These are phyloP conservation scores for Calcarius lapponicus DNA, from an alignment of 2,797 vertebrate genomes.

Conservation along the genomic window DNA sequence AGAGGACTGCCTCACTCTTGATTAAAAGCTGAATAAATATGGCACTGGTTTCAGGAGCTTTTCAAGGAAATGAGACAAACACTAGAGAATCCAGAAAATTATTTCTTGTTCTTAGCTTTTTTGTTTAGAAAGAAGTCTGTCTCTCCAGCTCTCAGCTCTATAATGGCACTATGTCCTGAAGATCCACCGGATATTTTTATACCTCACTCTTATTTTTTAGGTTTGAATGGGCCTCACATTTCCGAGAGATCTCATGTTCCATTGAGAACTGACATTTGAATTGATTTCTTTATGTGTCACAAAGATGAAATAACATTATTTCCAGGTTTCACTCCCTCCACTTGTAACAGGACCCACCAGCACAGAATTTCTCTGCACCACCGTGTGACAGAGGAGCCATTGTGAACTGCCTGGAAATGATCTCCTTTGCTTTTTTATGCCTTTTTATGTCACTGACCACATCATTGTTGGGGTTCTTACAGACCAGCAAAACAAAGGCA, in stretches of 20 bases:
- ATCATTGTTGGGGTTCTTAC: not conserved
- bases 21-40: constrained; percentile 1
- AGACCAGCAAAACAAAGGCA: not conserved
- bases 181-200: not conserved
- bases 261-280: constrained; percentile 29
- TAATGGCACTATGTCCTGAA: not conserved
- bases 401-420: constrained; percentile 14
- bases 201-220: not conserved
- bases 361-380: not conserved
- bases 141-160: not conserved
- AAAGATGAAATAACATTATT: constrained; percentile 53
- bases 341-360: constrained; percentile 22
- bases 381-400: not conserved
- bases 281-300: constrained; percentile 27
- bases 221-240: not conserved
- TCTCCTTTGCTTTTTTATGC: not conserved
- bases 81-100: not conserved
- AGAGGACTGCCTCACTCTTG: not conserved
- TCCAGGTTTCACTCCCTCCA: constrained; percentile 5
- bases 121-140: not conserved
- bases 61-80: not conserved
- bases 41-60: not conserved
- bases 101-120: not conserved
- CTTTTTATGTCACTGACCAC: not conserved
- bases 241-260: not conserved